Percentiles rank a stretch among this genome's conserved stretches.
phyloP scores from a whole-genome alignment of 2,113 vertebrate genomes.

The Gracilinanus agilis region DNA sequence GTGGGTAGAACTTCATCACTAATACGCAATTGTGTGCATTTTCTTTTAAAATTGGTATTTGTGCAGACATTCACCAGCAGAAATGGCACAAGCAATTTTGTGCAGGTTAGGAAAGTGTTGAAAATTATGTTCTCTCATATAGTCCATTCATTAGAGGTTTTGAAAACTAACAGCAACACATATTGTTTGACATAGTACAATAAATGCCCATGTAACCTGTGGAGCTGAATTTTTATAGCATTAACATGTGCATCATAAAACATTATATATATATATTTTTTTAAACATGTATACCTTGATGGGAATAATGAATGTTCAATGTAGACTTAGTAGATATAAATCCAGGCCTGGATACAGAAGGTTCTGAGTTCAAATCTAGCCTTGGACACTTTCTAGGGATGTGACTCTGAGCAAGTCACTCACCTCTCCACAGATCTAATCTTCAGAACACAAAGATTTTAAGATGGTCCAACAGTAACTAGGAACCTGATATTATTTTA shows the following conservation, averaged over 20 bases:
- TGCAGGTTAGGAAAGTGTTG: background rate
- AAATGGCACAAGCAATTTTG: background rate
- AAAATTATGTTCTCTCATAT: background rate
- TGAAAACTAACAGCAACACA: background rate
- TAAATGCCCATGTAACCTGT: background rate
- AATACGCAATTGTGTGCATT: background rate
- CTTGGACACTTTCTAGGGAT: too few relatives aligned
- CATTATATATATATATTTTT: background rate
- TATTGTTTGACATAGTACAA: background rate
- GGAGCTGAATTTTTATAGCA: background rate
- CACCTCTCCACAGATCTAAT: background rate
- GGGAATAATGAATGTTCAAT: background rate
- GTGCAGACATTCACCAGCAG: constrained; percentile 36
- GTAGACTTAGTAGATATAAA: too few relatives aligned
- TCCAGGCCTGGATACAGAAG: too few relatives aligned
- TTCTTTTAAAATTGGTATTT: constrained; percentile 34
- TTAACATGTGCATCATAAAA: background rate
- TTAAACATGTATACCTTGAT: background rate
- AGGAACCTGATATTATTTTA: constrained; percentile 55
- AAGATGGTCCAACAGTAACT: background rate
- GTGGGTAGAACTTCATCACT: constrained; percentile 23
- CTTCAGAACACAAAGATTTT: constrained; percentile 48
- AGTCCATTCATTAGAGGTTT: background rate
- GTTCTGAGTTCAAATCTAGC: too few relatives aligned
- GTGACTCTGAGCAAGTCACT: background rate